phyloP scores from a whole-genome alignment of 1,140 invertebrate genomes.

The Andrena cerasifolii region DNA sequence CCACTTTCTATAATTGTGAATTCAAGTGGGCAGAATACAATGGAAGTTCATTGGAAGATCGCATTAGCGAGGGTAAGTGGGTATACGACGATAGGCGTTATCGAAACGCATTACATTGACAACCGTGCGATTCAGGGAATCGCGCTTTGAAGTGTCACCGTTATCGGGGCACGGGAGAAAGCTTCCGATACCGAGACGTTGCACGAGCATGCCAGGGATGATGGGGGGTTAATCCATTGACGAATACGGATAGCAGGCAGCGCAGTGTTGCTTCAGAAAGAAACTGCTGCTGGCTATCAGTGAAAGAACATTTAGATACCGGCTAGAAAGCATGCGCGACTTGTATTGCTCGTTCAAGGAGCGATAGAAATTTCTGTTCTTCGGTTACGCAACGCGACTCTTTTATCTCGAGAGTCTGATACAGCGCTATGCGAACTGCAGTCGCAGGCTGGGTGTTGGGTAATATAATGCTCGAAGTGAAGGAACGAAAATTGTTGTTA shows the following conservation, averaged over 20 bases:
- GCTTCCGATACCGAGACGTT: slow-evolving; percentile 46
- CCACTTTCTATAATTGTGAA: not conserved
- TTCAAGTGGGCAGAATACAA: not conserved
- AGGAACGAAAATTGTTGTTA: too few relatives aligned
- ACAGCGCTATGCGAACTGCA: not conserved
- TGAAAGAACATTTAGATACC: slow-evolving; percentile 19
- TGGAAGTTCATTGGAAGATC: slow-evolving; percentile 1
- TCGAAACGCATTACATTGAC: slow-evolving; percentile 28
- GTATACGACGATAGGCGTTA: slow-evolving; percentile 25
- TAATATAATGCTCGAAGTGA: not conserved
- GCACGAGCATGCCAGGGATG: slow-evolving; percentile 2
- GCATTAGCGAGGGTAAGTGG: not conserved
- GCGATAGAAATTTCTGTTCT: not conserved
- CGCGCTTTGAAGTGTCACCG: slow-evolving; percentile 20
- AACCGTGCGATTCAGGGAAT: slow-evolving; percentile 15
- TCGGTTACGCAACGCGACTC: slow-evolving; percentile 25
- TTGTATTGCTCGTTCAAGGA: not conserved
- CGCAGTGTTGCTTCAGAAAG: slow-evolving; percentile 1
- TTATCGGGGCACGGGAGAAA: slow-evolving; percentile 47
- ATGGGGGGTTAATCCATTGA: slow-evolving; percentile 39
- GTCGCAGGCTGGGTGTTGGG: not conserved
- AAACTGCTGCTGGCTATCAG: slow-evolving; percentile 40
- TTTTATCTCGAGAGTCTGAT: not conserved
- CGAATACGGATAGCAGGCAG: slow-evolving; percentile 5
- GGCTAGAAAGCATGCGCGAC: slow-evolving; percentile 22